Conservation (phyloP, 2,888 invertebrate species). For the Drosophila algonquin region DNA sequence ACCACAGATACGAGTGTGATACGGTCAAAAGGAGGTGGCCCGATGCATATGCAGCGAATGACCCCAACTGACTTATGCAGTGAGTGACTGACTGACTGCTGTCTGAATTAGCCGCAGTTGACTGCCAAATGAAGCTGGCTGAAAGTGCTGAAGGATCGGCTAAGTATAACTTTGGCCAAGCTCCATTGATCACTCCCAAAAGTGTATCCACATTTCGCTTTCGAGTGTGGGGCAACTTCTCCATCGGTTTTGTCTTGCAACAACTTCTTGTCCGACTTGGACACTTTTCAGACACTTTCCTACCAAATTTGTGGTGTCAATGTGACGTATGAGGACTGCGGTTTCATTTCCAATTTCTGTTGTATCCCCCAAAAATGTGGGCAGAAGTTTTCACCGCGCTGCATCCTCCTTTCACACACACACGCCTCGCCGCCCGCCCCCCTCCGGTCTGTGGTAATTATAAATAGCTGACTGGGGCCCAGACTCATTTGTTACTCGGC, state of each 20-base stretch:
- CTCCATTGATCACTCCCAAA: too few species aligned
- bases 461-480: slow-evolving; percentile 65
- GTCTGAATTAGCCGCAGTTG: slow-evolving; percentile 37
- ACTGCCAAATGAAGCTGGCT: not conserved
- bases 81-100: slow-evolving; percentile 30
- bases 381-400: slow-evolving; percentile 3
- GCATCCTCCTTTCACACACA: not conserved
- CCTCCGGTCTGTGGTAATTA: slow-evolving; percentile 62
- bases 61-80: slow-evolving; percentile 49
- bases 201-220: too few species aligned
- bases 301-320: slow-evolving; percentile 17
- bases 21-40: not conserved
- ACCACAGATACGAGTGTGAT: slow-evolving; percentile 34
- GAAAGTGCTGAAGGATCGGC: not conserved
- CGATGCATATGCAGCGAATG: slow-evolving; percentile 36
- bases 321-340: slow-evolving; percentile 32
- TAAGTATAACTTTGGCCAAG: too few species aligned
- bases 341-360: slow-evolving; percentile 11
- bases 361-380: not conserved
- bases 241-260: too few species aligned
- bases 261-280: not conserved
- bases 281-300: slow-evolving; percentile 1
- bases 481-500: slow-evolving; percentile 44
- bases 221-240: too few species aligned
- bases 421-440: not conserved